Conservation (phyloP, 2,888 invertebrate genomes). For the Corbicula japonica region DNA sequence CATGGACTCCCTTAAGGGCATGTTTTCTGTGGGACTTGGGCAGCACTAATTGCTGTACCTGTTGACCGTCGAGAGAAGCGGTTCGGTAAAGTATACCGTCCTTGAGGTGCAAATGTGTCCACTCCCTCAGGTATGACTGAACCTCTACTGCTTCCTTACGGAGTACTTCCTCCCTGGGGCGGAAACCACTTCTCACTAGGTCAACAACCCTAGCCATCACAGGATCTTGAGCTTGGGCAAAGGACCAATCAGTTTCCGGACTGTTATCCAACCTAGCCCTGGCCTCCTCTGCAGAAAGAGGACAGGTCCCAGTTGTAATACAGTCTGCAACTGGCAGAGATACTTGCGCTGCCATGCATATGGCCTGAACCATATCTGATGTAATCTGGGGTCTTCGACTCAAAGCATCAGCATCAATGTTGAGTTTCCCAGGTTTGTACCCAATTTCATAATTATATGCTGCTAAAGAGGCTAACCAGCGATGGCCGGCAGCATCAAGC, state of each 20-base stretch:
- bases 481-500: slow-evolving; percentile 39
- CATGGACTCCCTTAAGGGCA: slow-evolving; percentile 35
- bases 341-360: neutral
- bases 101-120: neutral
- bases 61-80: slow-evolving; percentile 24
- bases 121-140: slow-evolving; percentile 17
- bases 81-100: slow-evolving; percentile 21
- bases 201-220: slow-evolving; percentile 2
- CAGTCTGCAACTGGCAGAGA: neutral
- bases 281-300: slow-evolving; percentile 4
- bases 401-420: slow-evolving; percentile 36
- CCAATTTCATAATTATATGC: slow-evolving; percentile 36
- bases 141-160: neutral
- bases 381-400: slow-evolving; percentile 7
- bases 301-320: neutral
- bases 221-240: slow-evolving; percentile 1
- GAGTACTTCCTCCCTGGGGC: neutral
- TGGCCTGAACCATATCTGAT: slow-evolving; percentile 5
- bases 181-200: slow-evolving; percentile 11
- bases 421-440: slow-evolving; percentile 38
- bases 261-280: neutral
- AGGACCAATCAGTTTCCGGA: neutral
- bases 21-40: neutral
- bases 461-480: slow-evolving; percentile 39
- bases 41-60: slow-evolving; percentile 6